Conservation (phyloP, 1,140 invertebrate genomes). For the Scaptomyza montana region DNA sequence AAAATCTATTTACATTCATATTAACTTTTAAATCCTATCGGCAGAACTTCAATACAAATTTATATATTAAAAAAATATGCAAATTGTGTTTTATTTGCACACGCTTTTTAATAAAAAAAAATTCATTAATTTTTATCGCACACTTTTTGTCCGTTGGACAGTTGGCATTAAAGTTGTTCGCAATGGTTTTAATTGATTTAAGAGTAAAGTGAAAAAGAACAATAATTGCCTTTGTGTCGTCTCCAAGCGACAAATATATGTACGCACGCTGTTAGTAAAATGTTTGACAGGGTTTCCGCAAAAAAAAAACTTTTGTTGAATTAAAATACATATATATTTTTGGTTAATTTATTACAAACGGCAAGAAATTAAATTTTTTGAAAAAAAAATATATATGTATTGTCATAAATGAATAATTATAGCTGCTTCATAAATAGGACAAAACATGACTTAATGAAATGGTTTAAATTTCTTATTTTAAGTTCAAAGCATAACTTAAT, state of each 20-base stretch:
- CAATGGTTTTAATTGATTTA: conserved; percentile 69
- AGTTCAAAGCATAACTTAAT: too few species aligned
- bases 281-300: conserved; percentile 17
- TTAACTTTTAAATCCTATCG: conserved; percentile 7
- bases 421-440: too few species aligned
- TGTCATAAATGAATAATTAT: too few species aligned
- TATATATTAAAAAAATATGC: background rate
- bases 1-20: conserved; percentile 5
- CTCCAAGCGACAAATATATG: conserved; percentile 8
- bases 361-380: too few species aligned
- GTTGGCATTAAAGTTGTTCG: conserved; percentile 66
- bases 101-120: conserved; percentile 13
- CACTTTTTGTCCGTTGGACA: conserved; percentile 29
- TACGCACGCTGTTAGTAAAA: conserved; percentile 38
- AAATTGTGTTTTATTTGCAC: conserved; percentile 10
- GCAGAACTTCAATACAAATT: background rate
- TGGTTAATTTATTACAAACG: too few species aligned
- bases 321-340: too few species aligned
- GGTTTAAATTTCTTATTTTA: too few species aligned
- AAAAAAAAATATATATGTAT: too few species aligned
- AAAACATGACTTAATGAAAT: too few species aligned
- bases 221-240: background rate
- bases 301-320: background rate
- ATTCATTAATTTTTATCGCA: conserved; percentile 18
- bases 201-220: conserved; percentile 23